These are phyloP conservation scores for Tretioscincus oriximinensis DNA, from an alignment of 2,113 vertebrate genomes.

Conservation along the genomic window DNA sequence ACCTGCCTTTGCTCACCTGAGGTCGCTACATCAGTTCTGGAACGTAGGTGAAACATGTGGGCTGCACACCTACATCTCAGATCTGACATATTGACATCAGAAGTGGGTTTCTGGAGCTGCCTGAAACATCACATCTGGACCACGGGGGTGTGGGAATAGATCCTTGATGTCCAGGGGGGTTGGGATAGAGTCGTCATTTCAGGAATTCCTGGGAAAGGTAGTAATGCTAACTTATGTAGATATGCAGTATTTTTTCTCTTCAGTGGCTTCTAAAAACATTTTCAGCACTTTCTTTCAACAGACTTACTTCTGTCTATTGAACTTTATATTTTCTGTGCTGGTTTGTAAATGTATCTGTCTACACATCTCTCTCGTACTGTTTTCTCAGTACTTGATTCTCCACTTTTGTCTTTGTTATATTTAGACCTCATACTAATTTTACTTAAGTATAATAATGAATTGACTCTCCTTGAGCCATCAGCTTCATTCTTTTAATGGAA, in stretches of 20 bases:
- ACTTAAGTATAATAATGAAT: conserved; percentile 22
- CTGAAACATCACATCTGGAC: too few species aligned
- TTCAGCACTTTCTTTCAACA: background rate
- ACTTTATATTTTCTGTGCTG: background rate
- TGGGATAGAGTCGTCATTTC: too few species aligned
- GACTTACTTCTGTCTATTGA: background rate
- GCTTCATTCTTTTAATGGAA: conserved; percentile 36
- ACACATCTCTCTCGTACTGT: background rate
- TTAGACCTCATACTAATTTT: background rate
- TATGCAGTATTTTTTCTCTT: background rate
- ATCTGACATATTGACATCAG: too few species aligned
- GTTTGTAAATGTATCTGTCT: background rate
- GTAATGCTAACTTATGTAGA: too few species aligned
- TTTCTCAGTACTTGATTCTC: background rate
- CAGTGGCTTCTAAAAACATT: background rate
- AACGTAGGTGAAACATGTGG: too few species aligned
- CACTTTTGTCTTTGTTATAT: background rate
- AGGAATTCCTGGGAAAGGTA: too few species aligned
- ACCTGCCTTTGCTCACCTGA: too few species aligned
- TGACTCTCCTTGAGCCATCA: background rate
- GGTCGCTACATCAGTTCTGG: too few species aligned
- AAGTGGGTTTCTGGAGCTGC: too few species aligned
- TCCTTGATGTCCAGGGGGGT: too few species aligned
- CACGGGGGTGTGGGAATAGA: too few species aligned
- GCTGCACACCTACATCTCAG: too few species aligned